Percentiles rank a stretch among this genome's conserved stretches.
phyloP scores from a whole-genome alignment of 2,888 invertebrate species.

The Acrobeloides nanus region DNA sequence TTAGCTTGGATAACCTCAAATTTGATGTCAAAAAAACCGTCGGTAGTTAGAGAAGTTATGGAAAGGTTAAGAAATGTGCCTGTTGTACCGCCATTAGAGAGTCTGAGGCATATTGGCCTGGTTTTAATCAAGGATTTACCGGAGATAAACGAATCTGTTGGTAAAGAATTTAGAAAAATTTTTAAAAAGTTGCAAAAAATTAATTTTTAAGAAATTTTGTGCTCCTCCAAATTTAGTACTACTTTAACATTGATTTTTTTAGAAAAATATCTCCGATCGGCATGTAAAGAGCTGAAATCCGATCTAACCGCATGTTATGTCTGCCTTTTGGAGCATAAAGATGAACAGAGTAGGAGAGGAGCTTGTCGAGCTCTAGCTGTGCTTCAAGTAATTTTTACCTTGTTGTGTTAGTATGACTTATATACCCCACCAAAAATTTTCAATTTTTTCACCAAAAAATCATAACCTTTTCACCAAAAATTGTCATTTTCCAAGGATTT shows the following conservation, averaged over 20 bases:
- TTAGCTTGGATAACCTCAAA: slow-evolving; percentile 46
- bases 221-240: too few species aligned
- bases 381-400: too few species aligned
- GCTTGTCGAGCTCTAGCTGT: slow-evolving; percentile 44
- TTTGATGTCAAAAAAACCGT: slow-evolving; percentile 31
- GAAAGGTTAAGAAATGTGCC: slow-evolving; percentile 44
- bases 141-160: slow-evolving; percentile 10
- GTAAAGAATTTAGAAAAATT: slow-evolving; percentile 37
- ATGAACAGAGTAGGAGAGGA: slow-evolving; percentile 33
- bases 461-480: too few species aligned
- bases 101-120: slow-evolving; percentile 40
- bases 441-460: too few species aligned
- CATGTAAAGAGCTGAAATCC: slow-evolving; percentile 31
- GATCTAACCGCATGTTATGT: slow-evolving; percentile 46
- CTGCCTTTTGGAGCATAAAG: slow-evolving; percentile 43
- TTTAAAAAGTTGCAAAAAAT: slow-evolving; percentile 17
- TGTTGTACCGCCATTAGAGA: slow-evolving; percentile 49
- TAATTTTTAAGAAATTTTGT: too few species aligned
- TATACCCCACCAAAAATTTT: too few species aligned
- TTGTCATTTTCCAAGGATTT: too few species aligned
- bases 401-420: neutral
- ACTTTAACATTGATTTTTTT: too few species aligned
- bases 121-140: slow-evolving; percentile 27
- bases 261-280: slow-evolving; percentile 39
- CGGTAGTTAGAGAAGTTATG: slow-evolving; percentile 36